These are phyloP conservation scores for Tenualosa thibaudeaui DNA, from an alignment of 2,797 vertebrate species.

Conservation along the genomic window DNA sequence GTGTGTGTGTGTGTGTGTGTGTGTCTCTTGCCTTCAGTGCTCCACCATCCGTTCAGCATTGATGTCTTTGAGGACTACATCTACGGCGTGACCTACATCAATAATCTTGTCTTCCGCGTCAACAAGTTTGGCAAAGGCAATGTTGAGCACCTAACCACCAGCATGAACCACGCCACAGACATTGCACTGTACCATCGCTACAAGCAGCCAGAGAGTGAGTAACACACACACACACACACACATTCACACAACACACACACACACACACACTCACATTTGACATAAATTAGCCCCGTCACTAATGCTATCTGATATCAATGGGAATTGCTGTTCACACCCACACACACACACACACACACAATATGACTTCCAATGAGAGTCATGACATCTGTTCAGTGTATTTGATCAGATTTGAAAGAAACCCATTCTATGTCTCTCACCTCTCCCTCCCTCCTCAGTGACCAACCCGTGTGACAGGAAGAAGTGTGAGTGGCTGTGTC, in stretches of 20 bases:
- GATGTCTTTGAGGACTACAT: slow-evolving; percentile 96
- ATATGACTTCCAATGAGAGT: no score
- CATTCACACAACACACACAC: neutral
- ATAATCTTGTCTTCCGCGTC: slow-evolving; percentile 93
- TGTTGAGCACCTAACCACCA: slow-evolving; percentile 86
- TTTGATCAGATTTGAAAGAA: no score
- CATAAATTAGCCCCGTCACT: neutral
- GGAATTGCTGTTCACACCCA: neutral
- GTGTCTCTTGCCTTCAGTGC: slow-evolving; percentile 67
- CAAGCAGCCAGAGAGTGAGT: slow-evolving; percentile 91
- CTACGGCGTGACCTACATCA: slow-evolving; percentile 93
- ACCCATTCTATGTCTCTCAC: neutral
- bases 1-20: no score
- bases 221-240: neutral
- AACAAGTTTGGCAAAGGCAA: slow-evolving; percentile 90
- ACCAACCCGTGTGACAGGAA: slow-evolving; percentile 94
- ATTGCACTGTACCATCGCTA: slow-evolving; percentile 89
- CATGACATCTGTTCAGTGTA: no score
- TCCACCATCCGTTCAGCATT: slow-evolving; percentile 92
- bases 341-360: neutral
- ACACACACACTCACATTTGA: no score
- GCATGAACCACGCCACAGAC: slow-evolving; percentile 91
- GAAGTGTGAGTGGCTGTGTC: slow-evolving; percentile 96
- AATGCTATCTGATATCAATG: no score
- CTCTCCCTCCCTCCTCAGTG: slow-evolving; percentile 68